phyloP scores from a whole-genome alignment of 2,888 invertebrate species.

The Ptilodon capucinus region DNA sequence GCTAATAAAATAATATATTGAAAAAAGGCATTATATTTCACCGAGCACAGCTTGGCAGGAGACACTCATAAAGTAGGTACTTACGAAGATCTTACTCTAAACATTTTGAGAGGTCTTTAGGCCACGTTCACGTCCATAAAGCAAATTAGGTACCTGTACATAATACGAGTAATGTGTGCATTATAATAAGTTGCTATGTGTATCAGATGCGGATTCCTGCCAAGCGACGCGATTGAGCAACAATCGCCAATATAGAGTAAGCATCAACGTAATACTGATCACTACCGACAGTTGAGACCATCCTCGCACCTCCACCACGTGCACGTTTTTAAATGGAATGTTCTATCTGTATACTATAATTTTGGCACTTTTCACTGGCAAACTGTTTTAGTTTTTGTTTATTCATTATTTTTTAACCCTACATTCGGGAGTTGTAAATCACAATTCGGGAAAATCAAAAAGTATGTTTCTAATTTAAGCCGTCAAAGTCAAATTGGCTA shows the following conservation, averaged over 20 bases:
- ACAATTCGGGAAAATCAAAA: too few relatives aligned
- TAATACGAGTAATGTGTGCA: slow-evolving; percentile 13
- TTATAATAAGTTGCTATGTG: slow-evolving; percentile 55
- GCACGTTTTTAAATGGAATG: slow-evolving; percentile 22
- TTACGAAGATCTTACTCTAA: neutral
- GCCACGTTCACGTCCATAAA: neutral
- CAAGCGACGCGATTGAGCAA: slow-evolving; percentile 77
- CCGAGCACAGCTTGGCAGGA: neutral
- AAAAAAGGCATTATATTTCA: neutral
- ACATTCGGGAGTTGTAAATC: too few relatives aligned
- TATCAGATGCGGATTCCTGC: slow-evolving; percentile 81
- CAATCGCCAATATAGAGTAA: slow-evolving; percentile 80
- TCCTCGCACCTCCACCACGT: slow-evolving; percentile 37
- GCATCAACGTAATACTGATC: slow-evolving; percentile 52
- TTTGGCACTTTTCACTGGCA: slow-evolving; percentile 32
- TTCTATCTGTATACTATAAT: slow-evolving; percentile 11
- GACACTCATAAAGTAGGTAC: too few relatives aligned
- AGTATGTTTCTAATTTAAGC: too few relatives aligned
- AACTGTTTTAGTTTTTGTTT: slow-evolving; percentile 13
- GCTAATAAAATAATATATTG: neutral
- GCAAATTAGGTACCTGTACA: slow-evolving; percentile 13
- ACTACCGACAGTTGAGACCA: slow-evolving; percentile 30
- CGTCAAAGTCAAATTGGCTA: too few relatives aligned
- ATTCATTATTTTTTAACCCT: neutral
- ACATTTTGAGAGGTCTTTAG: neutral